Evolutionary conservation across 2,113 vertebrate species (phyloP).

Genomic region (Blennius ocellaris): DNA sequence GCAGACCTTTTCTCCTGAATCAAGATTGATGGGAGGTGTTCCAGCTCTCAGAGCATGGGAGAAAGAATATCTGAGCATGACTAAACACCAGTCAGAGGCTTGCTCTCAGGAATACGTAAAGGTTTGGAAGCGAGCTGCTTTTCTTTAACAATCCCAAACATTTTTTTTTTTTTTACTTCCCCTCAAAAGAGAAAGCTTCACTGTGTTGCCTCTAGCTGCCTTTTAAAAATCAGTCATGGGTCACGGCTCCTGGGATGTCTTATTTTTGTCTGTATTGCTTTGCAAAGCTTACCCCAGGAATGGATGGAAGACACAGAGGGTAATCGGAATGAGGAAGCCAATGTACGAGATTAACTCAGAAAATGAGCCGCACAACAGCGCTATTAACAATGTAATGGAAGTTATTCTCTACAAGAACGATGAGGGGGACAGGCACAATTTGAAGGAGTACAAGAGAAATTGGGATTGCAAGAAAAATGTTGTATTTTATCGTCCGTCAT

Average conservation of each 20-base stretch:
- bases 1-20: constrained; percentile 58
- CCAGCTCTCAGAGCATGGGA: constrained; percentile 40
- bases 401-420: background rate
- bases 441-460: background rate
- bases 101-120: constrained; percentile 14
- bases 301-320: constrained; percentile 5
- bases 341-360: constrained; percentile 1
- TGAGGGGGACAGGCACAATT: background rate
- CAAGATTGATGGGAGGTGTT: constrained; percentile 71
- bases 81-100: constrained; percentile 15
- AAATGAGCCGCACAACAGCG: background rate
- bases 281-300: constrained; percentile 8
- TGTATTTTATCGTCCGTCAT: too few relatives aligned
- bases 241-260: constrained; percentile 9
- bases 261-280: constrained; percentile 5
- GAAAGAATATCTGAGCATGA: constrained; percentile 48
- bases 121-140: constrained; percentile 4
- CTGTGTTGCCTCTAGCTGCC: constrained; percentile 12
- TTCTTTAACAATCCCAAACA: background rate
- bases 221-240: constrained; percentile 30
- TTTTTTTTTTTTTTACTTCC: background rate
- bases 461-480: too few relatives aligned
- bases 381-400: background rate
- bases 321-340: background rate
- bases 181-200: constrained; percentile 26